Evolutionary conservation across 2,113 vertebrate species (phyloP), one percentile per base, ranked within the genome.

Genomic region (Neotragus pygmaeus): DNA sequence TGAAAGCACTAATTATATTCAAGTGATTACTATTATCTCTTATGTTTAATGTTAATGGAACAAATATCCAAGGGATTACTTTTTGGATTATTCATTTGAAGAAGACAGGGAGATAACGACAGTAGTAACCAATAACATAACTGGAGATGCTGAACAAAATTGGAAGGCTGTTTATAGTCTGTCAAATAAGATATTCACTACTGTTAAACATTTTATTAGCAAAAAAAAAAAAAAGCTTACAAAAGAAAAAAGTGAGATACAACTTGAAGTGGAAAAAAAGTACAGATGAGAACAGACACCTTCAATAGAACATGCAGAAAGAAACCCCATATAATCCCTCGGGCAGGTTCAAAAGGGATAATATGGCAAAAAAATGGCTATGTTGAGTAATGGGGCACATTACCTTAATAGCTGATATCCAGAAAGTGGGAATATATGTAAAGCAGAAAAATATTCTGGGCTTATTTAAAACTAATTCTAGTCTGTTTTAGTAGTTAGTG

Each of bases 401-500:
- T 33, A 80, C 28, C 66, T 36, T 51, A 80, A 84, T 16, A 85
- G 45, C 0, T 14, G 51, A 64, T 15, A 93, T 15, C 28, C 90
- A 94, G 80, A 60, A 45, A 82, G 87, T 91, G 33, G 91, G 88
- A 81, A 27, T 84, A 75, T 60, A 45, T 7, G 73, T 6, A 86
- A 11, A 90, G 58, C 85, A 97, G 75, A 93, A 49, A 94, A 93
- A 89, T 91, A 64, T 83, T 84, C 92, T 80, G 80, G 96, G 92
- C 96, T 80, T 97, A 98, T 98, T 97, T 96, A 98, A 98, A 98
- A 97, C 82, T 98, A 97, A 96, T 95, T 98, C 85, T 96, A 93
- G 88, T 96, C 98, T 97, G 55, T 53, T 91, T 45, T 97, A 98
- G 98, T 64, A 98, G 97, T 47, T 95, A 96, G 97, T 96, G 95